Evolutionary conservation across 2,888 invertebrate genomes (phyloP).

Genomic region (Euzetes globulus): DNA sequence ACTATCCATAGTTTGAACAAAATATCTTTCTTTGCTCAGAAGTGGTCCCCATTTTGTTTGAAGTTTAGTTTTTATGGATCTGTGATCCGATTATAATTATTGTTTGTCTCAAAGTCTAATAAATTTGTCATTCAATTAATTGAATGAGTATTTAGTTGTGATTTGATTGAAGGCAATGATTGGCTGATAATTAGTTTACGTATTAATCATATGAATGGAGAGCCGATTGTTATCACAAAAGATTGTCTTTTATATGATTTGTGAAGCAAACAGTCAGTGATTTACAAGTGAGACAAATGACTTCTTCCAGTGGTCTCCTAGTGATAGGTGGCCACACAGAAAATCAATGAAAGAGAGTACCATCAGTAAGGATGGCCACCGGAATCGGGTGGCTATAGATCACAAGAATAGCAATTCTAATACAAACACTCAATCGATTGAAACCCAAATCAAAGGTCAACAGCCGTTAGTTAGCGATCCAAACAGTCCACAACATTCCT

Average conservation of each 20-base stretch:
- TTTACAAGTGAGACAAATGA: conserved; percentile 2
- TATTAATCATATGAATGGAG: too few relatives aligned
- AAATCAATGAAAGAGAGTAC: conserved; percentile 21
- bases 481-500: conserved; percentile 19
- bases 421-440: conserved; percentile 2
- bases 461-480: neutral
- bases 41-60: too few relatives aligned
- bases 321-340: conserved; percentile 16
- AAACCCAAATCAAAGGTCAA: neutral
- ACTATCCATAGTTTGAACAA: too few relatives aligned
- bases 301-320: conserved; percentile 22
- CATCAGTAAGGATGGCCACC: conserved; percentile 22
- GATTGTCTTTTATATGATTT: neutral
- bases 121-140: too few relatives aligned
- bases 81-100: too few relatives aligned
- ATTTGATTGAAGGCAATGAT: too few relatives aligned
- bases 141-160: too few relatives aligned
- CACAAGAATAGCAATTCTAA: neutral
- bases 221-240: neutral
- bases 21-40: too few relatives aligned
- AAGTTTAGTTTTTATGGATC: too few relatives aligned
- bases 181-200: too few relatives aligned
- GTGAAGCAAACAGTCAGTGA: too few relatives aligned
- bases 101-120: too few relatives aligned
- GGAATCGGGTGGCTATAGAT: conserved; percentile 23